Base-by-base conservation (phyloP, 2,113 vertebrate genomes). In the Halichoeres trimaculatus region DNA sequence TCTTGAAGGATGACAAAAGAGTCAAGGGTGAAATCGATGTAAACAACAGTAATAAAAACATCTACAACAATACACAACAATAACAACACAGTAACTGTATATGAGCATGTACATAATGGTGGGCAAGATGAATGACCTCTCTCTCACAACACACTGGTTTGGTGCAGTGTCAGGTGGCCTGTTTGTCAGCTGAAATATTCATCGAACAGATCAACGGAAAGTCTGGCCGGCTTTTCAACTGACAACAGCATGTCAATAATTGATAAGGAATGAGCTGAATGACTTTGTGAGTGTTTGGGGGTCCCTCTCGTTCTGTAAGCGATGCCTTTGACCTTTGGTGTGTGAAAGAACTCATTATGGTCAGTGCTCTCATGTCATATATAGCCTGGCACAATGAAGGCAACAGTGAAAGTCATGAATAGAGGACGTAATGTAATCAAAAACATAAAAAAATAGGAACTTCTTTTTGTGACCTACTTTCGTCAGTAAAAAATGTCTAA, bases 131-230 rank as follows among this genome's bases (percentile, higher is more conserved):
- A 57, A 52, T 59, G 61, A 78, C 85, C 80, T 79, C 84, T 70
- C 71, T 76, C 83, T 87, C 79, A 75, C 83, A 81, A 84, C 85
- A 85, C 79, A 56, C 77, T 40, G 79, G 63, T 80, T 58, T 61
- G 71, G 72, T 70, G 64, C 78, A 38, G 85, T 88, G 88, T 93
- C 90, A 69, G 88, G 84, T 89, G 84, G 75, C 90, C 87, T 68
- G 83, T 91, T 91, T 91, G 91, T 93, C 86, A 77, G 65, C 81
- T 91, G 77, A 91, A 92, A 92, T 92, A 92, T 92, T 93, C 75
- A 93, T 91, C 86, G 85, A 90, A 91, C 85, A 89, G 78, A 90
- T 90, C 89, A 92, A 87, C 89, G 87, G 90, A 92, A 91, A 92
- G 91, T 92, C 89, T 90, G 87, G 82, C 69, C 55, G 80, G 8